Conservation (phyloP, 2,113 vertebrate genomes). For the Chaetura pelagica region DNA sequence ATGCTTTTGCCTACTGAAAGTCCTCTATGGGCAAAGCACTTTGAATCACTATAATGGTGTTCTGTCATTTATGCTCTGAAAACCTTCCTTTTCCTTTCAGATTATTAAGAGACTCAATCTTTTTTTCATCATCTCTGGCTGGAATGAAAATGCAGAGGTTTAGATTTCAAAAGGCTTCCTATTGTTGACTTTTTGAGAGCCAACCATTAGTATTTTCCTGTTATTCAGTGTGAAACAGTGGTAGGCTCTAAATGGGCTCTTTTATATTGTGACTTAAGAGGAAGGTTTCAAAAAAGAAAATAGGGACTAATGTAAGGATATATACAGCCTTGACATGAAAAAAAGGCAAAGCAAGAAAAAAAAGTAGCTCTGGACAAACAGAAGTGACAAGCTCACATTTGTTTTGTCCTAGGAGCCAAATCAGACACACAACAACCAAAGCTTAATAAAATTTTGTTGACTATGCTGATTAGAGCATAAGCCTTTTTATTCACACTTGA, state of each 20-base stretch:
- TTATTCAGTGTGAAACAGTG: not conserved
- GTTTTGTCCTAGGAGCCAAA: not conserved
- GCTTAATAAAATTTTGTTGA: constrained; percentile 37
- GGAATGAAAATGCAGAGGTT: constrained; percentile 14
- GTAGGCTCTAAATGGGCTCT: not conserved
- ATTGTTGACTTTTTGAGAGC: not conserved
- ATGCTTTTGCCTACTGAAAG: not conserved
- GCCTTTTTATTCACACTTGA: constrained; percentile 26
- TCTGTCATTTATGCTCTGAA: not conserved
- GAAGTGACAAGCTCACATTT: not conserved
- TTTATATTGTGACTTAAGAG: not conserved
- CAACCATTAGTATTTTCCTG: not conserved
- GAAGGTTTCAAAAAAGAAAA: not conserved
- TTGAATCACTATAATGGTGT: not conserved
- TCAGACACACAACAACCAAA: not conserved
- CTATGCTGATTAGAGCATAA: constrained; percentile 7
- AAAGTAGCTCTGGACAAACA: not conserved
- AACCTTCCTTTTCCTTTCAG: not conserved
- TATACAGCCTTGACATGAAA: not conserved
- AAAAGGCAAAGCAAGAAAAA: not conserved
- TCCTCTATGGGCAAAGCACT: not conserved
- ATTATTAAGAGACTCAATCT: not conserved
- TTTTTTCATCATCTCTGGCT: not conserved
- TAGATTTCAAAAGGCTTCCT: not conserved
- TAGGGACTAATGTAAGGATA: not conserved